phyloP scores from a whole-genome alignment of 2,113 vertebrate species.

The Vidua macroura region DNA sequence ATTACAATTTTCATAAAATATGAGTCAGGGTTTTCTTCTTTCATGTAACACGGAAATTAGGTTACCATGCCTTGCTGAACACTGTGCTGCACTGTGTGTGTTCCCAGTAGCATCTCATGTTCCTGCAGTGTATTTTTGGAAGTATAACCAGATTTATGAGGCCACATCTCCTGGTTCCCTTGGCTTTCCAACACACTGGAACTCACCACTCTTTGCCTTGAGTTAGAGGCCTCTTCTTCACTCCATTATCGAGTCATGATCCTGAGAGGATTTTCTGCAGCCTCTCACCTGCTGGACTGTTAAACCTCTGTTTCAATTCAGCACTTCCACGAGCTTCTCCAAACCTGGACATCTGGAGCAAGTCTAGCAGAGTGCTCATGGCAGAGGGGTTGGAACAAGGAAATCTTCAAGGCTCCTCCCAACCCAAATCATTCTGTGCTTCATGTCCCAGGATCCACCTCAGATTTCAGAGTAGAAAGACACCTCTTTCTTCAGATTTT shows the following conservation, averaged over 20 bases:
- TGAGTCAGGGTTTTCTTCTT: slow-evolving; percentile 60
- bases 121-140: slow-evolving; percentile 15
- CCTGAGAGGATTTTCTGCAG: neutral
- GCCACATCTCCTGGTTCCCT: neutral
- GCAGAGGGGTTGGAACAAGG: neutral
- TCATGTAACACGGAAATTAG: slow-evolving; percentile 48
- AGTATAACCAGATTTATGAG: slow-evolving; percentile 16
- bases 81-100: slow-evolving; percentile 19
- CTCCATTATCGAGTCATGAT: neutral
- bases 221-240: neutral
- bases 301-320: neutral
- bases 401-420: neutral
- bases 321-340: neutral
- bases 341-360: neutral
- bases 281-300: neutral
- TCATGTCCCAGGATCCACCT: neutral
- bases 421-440: neutral
- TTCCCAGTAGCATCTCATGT: slow-evolving; percentile 35
- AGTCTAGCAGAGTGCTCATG: neutral
- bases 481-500: neutral
- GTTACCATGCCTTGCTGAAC: slow-evolving; percentile 51
- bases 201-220: neutral
- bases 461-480: neutral
- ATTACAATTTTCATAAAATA: slow-evolving; percentile 51
- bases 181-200: neutral